Percentiles rank a stretch among this genome's conserved stretches.
Conservation (phyloP, 2,888 invertebrate species). For the Ectemnius lituratus region DNA sequence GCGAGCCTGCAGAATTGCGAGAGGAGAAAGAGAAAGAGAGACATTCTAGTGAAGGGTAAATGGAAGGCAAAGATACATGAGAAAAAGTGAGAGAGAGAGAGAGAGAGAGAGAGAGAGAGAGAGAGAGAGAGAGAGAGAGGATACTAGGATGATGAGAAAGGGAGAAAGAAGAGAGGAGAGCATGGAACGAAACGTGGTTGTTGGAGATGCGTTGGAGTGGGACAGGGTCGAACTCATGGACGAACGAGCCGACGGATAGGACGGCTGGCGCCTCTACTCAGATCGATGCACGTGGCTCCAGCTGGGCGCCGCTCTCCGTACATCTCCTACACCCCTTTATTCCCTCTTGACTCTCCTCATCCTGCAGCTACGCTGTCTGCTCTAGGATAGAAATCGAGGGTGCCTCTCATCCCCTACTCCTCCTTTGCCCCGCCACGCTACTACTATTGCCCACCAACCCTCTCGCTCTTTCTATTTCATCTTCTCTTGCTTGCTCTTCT, state of each 20-base stretch:
- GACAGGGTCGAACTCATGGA: constrained; percentile 77
- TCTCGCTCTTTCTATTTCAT: background rate
- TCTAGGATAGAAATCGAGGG: constrained; percentile 54
- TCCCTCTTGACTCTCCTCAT: constrained; percentile 69
- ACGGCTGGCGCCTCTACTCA: constrained; percentile 77
- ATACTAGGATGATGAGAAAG: background rate
- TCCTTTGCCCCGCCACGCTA: background rate
- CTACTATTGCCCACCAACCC: constrained; percentile 5
- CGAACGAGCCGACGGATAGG: constrained; percentile 78
- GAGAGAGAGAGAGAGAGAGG: background rate
- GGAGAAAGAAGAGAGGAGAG: background rate
- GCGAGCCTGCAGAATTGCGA: background rate
- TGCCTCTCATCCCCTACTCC: constrained; percentile 42
- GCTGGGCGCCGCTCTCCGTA: constrained; percentile 77
- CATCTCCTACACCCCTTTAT: constrained; percentile 73
- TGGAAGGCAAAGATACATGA: background rate
- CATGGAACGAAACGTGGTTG: constrained; percentile 36
- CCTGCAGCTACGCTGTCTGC: constrained; percentile 35
- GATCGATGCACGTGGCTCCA: constrained; percentile 78
- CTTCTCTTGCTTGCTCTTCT: constrained; percentile 10
- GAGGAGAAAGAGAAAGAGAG: background rate
- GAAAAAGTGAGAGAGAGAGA: background rate
- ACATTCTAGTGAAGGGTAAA: background rate
- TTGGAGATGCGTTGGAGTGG: constrained; percentile 64
- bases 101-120: background rate